Conservation (phyloP, 1,140 invertebrate species). For the Triops cancriformis region DNA sequence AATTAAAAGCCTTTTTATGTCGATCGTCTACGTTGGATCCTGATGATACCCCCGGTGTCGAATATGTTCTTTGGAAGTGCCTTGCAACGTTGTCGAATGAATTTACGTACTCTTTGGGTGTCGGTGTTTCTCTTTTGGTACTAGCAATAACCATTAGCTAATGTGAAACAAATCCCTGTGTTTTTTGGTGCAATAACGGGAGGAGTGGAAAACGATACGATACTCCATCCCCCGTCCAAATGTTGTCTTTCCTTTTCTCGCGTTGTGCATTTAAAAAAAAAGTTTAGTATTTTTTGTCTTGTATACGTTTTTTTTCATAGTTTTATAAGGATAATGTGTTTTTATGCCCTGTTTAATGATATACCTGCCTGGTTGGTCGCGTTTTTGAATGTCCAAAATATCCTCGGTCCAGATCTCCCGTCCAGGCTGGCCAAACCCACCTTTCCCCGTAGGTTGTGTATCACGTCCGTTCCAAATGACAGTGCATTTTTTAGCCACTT, state of each 20-base stretch:
- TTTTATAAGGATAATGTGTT: not conserved
- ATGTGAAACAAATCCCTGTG: not conserved
- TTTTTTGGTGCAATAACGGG: not conserved
- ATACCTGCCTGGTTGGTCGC: constrained; percentile 1
- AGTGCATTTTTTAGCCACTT: not conserved
- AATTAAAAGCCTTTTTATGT: not conserved
- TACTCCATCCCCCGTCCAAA: not conserved
- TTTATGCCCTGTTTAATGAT: not conserved
- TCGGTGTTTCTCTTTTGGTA: not conserved
- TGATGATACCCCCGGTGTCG: not conserved
- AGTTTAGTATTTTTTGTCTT: not conserved
- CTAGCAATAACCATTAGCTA: not conserved
- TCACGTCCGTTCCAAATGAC: constrained; percentile 12
- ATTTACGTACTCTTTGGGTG: not conserved
- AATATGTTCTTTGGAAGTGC: not conserved
- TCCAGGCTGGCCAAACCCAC: not conserved
- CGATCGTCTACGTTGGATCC: not conserved
- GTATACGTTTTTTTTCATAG: not conserved
- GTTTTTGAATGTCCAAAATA: constrained; percentile 2
- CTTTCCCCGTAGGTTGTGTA: constrained; percentile 13
- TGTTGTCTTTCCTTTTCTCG: constrained; percentile 6
- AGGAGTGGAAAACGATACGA: not conserved
- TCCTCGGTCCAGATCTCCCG: constrained; percentile 11
- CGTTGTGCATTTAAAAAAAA: not conserved
- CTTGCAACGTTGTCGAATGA: not conserved